phyloP scores from a whole-genome alignment of 2,113 vertebrate genomes.

The Tenebrosternarchus preto region DNA sequence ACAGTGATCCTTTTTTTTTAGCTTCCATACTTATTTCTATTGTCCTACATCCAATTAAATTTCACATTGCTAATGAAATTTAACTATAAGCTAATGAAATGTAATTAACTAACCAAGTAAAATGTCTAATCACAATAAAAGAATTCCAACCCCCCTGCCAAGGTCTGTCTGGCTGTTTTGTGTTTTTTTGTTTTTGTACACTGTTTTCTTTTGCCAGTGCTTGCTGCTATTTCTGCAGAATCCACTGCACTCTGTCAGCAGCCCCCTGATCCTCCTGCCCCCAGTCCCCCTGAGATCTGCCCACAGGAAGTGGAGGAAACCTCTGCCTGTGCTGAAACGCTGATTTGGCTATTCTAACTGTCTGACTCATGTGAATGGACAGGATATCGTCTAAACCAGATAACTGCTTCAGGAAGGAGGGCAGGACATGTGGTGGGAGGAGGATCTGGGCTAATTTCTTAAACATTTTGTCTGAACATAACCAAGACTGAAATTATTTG shows the following conservation, averaged over 20 bases:
- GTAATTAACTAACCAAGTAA: slow-evolving; percentile 37
- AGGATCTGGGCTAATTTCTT: neutral
- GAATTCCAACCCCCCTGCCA: neutral
- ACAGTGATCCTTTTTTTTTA: neutral
- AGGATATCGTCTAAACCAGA: slow-evolving; percentile 7
- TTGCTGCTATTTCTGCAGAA: slow-evolving; percentile 2
- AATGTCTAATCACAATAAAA: slow-evolving; percentile 32
- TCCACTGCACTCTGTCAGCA: slow-evolving; percentile 24
- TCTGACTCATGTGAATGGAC: slow-evolving; percentile 22
- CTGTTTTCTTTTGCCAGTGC: slow-evolving; percentile 9
- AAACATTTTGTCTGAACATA: neutral
- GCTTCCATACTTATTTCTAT: slow-evolving; percentile 5
- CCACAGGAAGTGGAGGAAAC: slow-evolving; percentile 43
- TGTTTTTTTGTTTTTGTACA: slow-evolving; percentile 21
- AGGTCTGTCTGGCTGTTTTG: slow-evolving; percentile 8
- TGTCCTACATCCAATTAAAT: slow-evolving; percentile 1
- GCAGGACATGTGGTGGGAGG: neutral
- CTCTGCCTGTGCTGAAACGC: slow-evolving; percentile 29
- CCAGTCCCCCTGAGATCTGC: neutral
- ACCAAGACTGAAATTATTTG: no score
- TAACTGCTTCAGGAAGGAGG: slow-evolving; percentile 18
- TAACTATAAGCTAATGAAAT: neutral
- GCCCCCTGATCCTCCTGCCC: no score
- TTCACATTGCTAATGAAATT: neutral
- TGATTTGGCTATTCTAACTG: slow-evolving; percentile 31